phyloP scores from a whole-genome alignment of 2,113 vertebrate genomes.

The Bos javanicus region DNA sequence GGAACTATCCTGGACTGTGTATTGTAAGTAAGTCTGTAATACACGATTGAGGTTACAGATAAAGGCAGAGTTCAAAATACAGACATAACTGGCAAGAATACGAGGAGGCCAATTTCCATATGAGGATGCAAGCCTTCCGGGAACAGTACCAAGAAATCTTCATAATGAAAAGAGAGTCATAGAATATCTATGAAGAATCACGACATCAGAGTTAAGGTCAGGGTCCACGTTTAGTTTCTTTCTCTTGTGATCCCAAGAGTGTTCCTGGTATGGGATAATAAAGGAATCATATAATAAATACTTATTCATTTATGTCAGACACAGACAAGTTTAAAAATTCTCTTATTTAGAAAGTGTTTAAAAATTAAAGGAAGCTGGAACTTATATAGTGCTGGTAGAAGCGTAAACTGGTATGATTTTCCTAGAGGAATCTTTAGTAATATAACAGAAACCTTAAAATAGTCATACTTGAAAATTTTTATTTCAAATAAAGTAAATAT shows the following conservation, averaged over 20 bases:
- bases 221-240: neutral
- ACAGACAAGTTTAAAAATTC: neutral
- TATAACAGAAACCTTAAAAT: neutral
- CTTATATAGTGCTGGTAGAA: neutral
- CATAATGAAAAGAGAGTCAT: neutral
- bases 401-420: neutral
- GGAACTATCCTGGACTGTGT: neutral
- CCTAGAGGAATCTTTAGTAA: neutral
- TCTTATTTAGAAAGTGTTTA: conserved; percentile 13
- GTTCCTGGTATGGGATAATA: neutral
- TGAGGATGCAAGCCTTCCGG: neutral
- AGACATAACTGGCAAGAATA: neutral
- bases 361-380: neutral
- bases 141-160: neutral
- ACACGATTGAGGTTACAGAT: neutral
- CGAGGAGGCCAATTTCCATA: neutral
- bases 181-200: neutral
- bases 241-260: neutral
- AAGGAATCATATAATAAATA: neutral
- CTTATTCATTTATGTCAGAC: neutral
- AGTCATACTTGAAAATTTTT: neutral
- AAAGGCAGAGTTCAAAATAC: neutral
- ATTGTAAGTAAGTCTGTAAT: neutral
- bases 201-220: neutral
- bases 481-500: neutral